phyloP scores from a whole-genome alignment of 1,140 invertebrate genomes.

The Aphidius gifuensis region DNA sequence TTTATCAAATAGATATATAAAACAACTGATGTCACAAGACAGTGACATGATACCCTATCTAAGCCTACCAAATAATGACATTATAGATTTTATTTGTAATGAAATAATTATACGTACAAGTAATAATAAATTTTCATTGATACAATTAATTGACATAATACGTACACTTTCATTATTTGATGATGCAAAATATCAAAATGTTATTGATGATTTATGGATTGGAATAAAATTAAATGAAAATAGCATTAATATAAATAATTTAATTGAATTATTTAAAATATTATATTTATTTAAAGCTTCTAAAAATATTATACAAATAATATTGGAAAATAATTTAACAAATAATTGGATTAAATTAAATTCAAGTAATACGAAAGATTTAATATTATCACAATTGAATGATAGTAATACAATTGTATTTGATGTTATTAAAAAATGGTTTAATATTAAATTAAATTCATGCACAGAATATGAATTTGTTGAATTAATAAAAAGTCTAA shows the following conservation, averaged over 20 bases:
- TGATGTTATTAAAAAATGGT: slow-evolving; percentile 58
- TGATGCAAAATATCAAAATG: slow-evolving; percentile 51
- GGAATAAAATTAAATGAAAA: slow-evolving; percentile 61
- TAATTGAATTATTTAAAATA: slow-evolving; percentile 59
- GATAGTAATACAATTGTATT: slow-evolving; percentile 42
- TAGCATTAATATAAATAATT: slow-evolving; percentile 60
- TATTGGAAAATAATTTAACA: slow-evolving; percentile 63
- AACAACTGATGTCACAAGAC: slow-evolving; percentile 46
- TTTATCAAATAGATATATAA: slow-evolving; percentile 38
- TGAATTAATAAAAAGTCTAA: slow-evolving; percentile 61
- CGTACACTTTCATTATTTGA: slow-evolving; percentile 42
- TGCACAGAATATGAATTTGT: slow-evolving; percentile 60
- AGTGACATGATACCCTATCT: slow-evolving; percentile 47
- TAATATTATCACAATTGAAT: slow-evolving; percentile 43
- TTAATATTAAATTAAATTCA: slow-evolving; percentile 23
- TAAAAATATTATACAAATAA: slow-evolving; percentile 59
- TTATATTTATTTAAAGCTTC: slow-evolving; percentile 62
- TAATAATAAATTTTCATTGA: slow-evolving; percentile 61
- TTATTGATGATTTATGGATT: slow-evolving; percentile 68
- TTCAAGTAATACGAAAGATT: slow-evolving; percentile 57
- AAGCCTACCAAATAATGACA: slow-evolving; percentile 49
- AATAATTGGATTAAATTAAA: slow-evolving; percentile 60
- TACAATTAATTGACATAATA: slow-evolving; percentile 62
- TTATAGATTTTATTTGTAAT: slow-evolving; percentile 59
- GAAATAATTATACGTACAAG: slow-evolving; percentile 62